Conservation (phyloP, 2,113 vertebrate genomes). For the Harpagus bidentatus region DNA sequence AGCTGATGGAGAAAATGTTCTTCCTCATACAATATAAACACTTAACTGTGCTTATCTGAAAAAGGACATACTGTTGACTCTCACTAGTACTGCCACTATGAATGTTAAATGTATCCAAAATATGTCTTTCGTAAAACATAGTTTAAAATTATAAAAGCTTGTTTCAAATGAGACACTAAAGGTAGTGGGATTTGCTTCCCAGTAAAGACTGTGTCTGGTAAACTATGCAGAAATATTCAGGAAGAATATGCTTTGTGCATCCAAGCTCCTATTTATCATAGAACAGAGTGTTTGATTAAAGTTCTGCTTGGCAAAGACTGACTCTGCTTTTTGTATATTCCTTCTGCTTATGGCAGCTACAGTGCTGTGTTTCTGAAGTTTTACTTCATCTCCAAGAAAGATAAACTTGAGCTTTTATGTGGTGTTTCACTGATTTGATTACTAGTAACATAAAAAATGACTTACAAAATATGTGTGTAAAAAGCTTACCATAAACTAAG, state of each 20-base stretch:
- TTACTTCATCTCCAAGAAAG: neutral
- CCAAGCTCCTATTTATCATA: neutral
- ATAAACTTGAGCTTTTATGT: conserved; percentile 60
- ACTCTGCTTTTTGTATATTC: conserved; percentile 10
- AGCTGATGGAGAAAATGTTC: neutral
- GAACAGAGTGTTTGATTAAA: neutral
- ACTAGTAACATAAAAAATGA: conserved; percentile 42
- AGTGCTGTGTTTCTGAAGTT: conserved; percentile 10
- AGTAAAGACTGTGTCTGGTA: neutral
- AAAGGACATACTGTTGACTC: neutral
- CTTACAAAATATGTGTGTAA: conserved; percentile 42
- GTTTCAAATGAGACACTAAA: neutral
- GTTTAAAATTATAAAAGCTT: neutral
- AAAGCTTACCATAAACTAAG: conserved; percentile 45
- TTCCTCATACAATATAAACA: neutral
- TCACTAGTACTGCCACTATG: neutral
- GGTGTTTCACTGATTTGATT: conserved; percentile 61
- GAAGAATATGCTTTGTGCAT: neutral
- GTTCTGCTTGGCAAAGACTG: neutral
- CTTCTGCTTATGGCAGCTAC: neutral
- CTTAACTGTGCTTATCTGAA: neutral
- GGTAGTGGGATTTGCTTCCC: neutral
- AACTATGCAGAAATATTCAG: conserved; percentile 13
- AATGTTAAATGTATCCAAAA: neutral
- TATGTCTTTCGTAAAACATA: neutral